Evolutionary conservation across 2,797 vertebrate species (phyloP), one percentile per base, ranked within the genome.

Genomic region (Apodemus agrarius): DNA sequence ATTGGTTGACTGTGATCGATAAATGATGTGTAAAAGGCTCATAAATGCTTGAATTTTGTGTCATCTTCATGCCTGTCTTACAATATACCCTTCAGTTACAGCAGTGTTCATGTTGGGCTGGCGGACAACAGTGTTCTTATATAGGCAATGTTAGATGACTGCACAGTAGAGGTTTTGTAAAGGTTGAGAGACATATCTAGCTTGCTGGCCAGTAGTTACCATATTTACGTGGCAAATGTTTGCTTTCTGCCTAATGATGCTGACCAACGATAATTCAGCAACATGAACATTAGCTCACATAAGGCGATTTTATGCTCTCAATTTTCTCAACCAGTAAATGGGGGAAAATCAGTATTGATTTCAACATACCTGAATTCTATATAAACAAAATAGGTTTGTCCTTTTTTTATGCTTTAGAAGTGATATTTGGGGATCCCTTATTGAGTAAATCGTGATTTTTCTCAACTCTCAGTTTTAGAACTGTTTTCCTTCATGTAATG

Each of bases 361-460:
- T 43, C 43, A 43, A 43, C n/a, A 69, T 46, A 34, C 13, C 29
- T 87, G 46, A 86, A 79, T 0, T 90, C 31, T 67, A 7, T 34
- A 17, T 91, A 52, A 85, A 92, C 37, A 83, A 83, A 75, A 93
- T 17, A 79, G 16, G 1, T 88, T 85, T 90, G 43, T 31, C 46
- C 12, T 65, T 92, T 90, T 93, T 86, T 46, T 43, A 46, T 12
- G 21, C 40, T 46, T 93, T 89, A 52, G 31, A 49, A 49, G 8
- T 85, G 40, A 22, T 8, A 63, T 19, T 67, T 74, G 29, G 49
- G 81, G 21, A 82, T 31, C 75, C 0, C 2, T 81, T 78, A 4
- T 69, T 90, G 63, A 34, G 8, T 93, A 96, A 88, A 80, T 89
- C 54, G 54, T 82, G 59, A 83, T 78, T 79, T 86, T 83, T 83